Base-by-base conservation (phyloP, 2,888 invertebrate genomes). In the Ochlodes sylvanus region DNA sequence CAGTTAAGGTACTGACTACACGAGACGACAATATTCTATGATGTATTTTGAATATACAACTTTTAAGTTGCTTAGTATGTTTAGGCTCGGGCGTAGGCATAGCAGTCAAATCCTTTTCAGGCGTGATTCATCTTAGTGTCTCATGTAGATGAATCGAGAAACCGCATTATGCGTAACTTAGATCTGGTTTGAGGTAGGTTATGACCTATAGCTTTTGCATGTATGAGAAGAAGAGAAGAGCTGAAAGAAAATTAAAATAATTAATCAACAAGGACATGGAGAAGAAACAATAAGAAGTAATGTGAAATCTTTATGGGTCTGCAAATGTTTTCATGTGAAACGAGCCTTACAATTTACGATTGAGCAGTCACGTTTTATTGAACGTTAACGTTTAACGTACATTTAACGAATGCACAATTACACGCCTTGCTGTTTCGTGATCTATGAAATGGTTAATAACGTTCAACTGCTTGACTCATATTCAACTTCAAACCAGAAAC, bases 361-460 rank as follows among this genome's bases (percentile, higher is more conserved):
- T 52, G 9, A 21, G 10, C 15, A 52, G 62, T 47, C 63, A 21
- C 27, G 55, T 63, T 63, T 63, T 63, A 63, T 55, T 27, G 42
- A 27, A 63, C 55, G 41, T 63, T 52, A 55, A 63, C 42, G 42
- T 63, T 27, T 63, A 55, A 55, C 55, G 42, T 52, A 52, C 62
- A 62, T 52, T 52, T 55, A 55, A 55, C 63, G 55, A 54, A 42
- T 55, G 63, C 17, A 63, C 54, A 63, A 55, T 42, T 38, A 50
- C 50, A 62, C 50, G 61, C 47, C 10, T n/a, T 42, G 42, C 27
- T 42, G 55, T 55, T 63, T 55, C 55, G 32, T 42, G 63, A 55
- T 63, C 63, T 55, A 63, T 17, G n/a, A 17, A 63, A 44, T 55
- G 63, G 42, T 44, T 6, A 15, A 32, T 42, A 41, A 63, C 63